phyloP scores from a whole-genome alignment of 2,113 vertebrate species.

The Prionailurus viverrinus region DNA sequence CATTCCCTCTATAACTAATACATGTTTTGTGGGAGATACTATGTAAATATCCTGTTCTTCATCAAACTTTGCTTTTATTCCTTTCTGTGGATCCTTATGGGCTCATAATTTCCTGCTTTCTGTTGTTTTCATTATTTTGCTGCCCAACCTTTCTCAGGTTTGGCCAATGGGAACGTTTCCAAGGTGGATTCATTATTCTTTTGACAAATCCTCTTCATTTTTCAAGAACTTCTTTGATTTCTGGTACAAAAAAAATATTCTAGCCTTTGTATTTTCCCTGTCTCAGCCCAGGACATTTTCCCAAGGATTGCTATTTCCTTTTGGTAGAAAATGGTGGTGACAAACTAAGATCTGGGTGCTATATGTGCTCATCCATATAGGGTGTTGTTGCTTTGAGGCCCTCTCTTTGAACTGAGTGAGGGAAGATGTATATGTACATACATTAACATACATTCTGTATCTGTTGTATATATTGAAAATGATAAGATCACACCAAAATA shows the following conservation, averaged over 20 bases:
- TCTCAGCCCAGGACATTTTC: not conserved
- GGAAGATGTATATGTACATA: not conserved
- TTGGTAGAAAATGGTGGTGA: not conserved
- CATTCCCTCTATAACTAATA: not conserved
- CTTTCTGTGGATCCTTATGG: not conserved
- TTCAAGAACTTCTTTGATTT: not conserved
- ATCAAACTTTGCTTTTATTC: not conserved
- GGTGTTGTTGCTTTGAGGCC: not conserved
- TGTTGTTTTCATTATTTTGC: not conserved
- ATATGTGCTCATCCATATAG: not conserved
- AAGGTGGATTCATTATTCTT: not conserved
- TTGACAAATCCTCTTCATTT: not conserved
- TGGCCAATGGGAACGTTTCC: not conserved
- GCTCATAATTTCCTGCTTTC: not conserved
- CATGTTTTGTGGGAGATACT: not conserved
- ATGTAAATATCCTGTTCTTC: not conserved
- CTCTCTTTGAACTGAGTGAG: not conserved
- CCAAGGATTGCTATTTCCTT: not conserved
- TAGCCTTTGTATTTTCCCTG: not conserved
- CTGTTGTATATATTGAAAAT: not conserved
- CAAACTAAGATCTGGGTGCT: not conserved
- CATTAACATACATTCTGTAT: not conserved
- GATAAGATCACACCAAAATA: not conserved
- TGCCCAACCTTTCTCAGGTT: not conserved
- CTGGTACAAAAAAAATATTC: not conserved